These are phyloP conservation scores for Origma solitaria DNA, from an alignment of 2,113 vertebrate genomes.

Conservation along the genomic window DNA sequence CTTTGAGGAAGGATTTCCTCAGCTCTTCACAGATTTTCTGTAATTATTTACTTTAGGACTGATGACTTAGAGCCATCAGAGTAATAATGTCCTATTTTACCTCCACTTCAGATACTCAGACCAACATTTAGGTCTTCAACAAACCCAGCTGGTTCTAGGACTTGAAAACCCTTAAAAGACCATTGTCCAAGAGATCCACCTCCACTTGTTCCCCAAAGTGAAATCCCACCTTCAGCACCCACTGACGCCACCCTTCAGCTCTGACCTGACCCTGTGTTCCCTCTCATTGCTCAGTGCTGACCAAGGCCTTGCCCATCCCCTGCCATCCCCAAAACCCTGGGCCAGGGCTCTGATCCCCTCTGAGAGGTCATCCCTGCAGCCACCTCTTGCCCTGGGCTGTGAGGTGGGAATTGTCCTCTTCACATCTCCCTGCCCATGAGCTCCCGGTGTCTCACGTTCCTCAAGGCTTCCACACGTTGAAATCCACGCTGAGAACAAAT, in stretches of 20 bases:
- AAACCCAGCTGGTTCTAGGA: background rate
- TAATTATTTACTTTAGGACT: background rate
- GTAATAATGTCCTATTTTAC: background rate
- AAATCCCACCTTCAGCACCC: background rate
- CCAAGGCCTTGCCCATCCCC: background rate
- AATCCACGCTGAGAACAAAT: background rate
- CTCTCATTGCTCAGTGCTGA: background rate
- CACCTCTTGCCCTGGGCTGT: background rate
- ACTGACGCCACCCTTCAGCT: background rate
- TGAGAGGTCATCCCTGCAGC: background rate
- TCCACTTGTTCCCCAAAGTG: no score
- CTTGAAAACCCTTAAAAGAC: background rate
- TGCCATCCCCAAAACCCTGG: background rate
- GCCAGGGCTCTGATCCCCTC: background rate
- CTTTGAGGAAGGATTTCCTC: background rate
- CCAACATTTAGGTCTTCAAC: background rate
- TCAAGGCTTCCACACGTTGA: background rate
- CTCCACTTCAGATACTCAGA: background rate
- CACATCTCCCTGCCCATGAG: background rate
- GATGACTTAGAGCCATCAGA: background rate
- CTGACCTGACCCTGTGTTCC: background rate
- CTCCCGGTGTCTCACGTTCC: background rate
- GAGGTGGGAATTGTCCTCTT: background rate
- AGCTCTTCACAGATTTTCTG: background rate
- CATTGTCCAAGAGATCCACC: background rate